Evolutionary conservation across 2,888 invertebrate genomes (phyloP).

Genomic region (Ceramica pisi): DNA sequence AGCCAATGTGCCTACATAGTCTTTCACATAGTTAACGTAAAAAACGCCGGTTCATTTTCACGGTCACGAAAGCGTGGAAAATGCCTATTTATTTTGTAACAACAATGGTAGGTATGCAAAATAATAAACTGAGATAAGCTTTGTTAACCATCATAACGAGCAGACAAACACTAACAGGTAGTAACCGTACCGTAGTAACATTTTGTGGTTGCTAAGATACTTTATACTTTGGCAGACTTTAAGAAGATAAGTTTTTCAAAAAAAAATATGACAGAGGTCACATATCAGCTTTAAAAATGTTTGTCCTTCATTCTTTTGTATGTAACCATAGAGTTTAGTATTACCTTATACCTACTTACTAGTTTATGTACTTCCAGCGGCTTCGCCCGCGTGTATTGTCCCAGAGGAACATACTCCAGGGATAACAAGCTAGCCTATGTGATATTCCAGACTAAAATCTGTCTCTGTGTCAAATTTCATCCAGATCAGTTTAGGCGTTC

Average conservation of each 20-base stretch:
- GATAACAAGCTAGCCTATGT: no score
- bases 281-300: constrained; percentile 1
- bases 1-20: background rate
- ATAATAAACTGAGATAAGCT: constrained; percentile 5
- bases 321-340: no score
- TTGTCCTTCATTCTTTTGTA: background rate
- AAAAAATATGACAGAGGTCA: background rate
- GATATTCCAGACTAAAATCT: no score
- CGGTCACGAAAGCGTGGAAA: constrained; percentile 2
- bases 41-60: constrained; percentile 2
- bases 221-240: background rate
- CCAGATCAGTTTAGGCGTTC: no score
- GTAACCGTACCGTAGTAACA: no score
- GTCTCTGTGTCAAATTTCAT: no score
- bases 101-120: constrained; percentile 1
- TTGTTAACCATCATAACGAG: no score
- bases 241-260: background rate
- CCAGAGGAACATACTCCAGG: no score
- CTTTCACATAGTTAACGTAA: constrained; percentile 7
- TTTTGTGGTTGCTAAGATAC: background rate
- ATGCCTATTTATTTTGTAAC: background rate
- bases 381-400: no score
- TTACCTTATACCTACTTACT: no score
- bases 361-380: no score
- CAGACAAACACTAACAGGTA: background rate